These are phyloP conservation scores for Sarcophaga carnaria DNA, from an alignment of 2,888 invertebrate genomes.

Conservation along the genomic window DNA sequence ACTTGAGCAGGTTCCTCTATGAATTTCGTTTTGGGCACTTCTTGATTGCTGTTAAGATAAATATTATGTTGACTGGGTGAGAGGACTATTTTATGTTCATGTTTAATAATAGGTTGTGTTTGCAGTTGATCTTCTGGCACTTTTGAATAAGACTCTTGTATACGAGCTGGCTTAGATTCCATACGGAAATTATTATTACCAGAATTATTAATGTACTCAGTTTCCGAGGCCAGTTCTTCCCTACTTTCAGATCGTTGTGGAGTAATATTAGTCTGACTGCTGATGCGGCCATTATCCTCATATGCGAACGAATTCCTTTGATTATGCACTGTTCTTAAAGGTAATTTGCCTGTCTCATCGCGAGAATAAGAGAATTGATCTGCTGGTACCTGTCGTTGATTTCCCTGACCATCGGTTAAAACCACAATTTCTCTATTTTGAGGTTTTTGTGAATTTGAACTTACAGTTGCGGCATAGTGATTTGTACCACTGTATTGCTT, in stretches of 20 bases:
- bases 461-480: conserved; percentile 53
- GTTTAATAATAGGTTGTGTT: conserved; percentile 71
- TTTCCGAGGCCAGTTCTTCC: conserved; percentile 68
- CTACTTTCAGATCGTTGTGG: conserved; percentile 47
- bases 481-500: conserved; percentile 64
- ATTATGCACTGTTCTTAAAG: conserved; percentile 41
- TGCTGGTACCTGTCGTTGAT: conserved; percentile 74
- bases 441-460: conserved; percentile 65
- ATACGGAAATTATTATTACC: conserved; percentile 71
- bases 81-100: conserved; percentile 77
- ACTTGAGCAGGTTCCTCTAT: conserved; percentile 74
- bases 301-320: conserved; percentile 39
- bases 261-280: conserved; percentile 48
- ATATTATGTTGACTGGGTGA: conserved; percentile 79
- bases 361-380: conserved; percentile 74
- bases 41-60: conserved; percentile 72
- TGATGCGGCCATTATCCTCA: conserved; percentile 36
- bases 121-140: conserved; percentile 58
- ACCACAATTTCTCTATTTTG: conserved; percentile 69
- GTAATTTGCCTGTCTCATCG: conserved; percentile 73
- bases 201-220: conserved; percentile 76
- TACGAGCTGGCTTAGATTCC: conserved; percentile 75
- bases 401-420: conserved; percentile 74
- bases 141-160: conserved; percentile 71
- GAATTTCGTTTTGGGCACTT: conserved; percentile 56